A percentile compares a stretch with the other conserved stretches of the same genome.
These are phyloP conservation scores for Bryconaethiops microstoma DNA, from an alignment of 2,797 vertebrate genomes.

Conservation along the genomic window DNA sequence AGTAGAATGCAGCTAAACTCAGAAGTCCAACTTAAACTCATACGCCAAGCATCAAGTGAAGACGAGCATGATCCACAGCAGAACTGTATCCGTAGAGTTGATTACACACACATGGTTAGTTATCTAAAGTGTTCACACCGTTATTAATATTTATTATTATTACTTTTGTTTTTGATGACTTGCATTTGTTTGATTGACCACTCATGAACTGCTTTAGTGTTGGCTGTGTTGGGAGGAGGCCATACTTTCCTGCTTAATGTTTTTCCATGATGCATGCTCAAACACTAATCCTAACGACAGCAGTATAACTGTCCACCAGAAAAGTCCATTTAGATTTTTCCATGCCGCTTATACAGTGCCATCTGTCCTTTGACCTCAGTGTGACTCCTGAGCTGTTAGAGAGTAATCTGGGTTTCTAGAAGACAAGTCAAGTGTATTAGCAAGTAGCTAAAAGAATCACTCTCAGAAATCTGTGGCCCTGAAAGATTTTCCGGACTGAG, in stretches of 20 bases:
- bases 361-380: slow-evolving; percentile 36
- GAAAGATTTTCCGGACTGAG: background rate
- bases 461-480: background rate
- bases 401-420: slow-evolving; percentile 23
- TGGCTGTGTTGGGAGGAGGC: background rate
- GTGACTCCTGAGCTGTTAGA: slow-evolving; percentile 25
- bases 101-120: too few species aligned
- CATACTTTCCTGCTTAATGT: slow-evolving; percentile 8
- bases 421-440: slow-evolving; percentile 6
- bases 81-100: too few species aligned
- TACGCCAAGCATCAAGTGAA: too few species aligned
- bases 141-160: background rate
- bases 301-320: background rate
- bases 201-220: background rate
- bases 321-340: background rate
- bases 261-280: slow-evolving; percentile 23
- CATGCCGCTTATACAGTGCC: background rate
- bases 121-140: background rate
- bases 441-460: background rate
- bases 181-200: background rate
- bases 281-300: slow-evolving; percentile 4
- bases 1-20: too few species aligned
- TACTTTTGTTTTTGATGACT: background rate
- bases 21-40: too few species aligned
- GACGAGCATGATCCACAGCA: too few species aligned